These are phyloP conservation scores for Pica pica DNA, from an alignment of 2,113 vertebrate genomes.

Conservation along the genomic window DNA sequence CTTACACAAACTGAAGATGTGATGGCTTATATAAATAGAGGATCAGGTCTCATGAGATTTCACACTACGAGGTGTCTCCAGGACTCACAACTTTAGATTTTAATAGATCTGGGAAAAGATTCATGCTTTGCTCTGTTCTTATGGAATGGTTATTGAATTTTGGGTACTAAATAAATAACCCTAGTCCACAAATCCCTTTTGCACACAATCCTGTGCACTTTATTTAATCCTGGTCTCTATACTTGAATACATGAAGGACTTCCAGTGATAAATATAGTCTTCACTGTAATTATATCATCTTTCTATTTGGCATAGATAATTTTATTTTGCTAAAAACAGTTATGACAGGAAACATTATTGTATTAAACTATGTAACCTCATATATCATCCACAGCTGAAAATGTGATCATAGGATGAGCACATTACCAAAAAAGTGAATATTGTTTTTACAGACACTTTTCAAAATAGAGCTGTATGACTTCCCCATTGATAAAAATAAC, in stretches of 20 bases:
- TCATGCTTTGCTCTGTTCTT: not conserved
- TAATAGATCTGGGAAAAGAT: not conserved
- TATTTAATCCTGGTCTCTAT: not conserved
- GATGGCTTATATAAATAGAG: not conserved
- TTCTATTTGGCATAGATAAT: not conserved
- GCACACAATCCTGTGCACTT: not conserved
- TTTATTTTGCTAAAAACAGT: constrained; percentile 16
- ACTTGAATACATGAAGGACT: not conserved
- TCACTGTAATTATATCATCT: not conserved
- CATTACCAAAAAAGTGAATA: not conserved
- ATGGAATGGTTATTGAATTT: not conserved
- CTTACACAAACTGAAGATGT: not conserved
- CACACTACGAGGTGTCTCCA: not conserved
- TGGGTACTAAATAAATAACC: not conserved
- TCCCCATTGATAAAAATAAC: too few relatives aligned
- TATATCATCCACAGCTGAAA: not conserved
- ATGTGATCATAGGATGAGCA: not conserved
- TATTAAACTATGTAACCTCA: not conserved
- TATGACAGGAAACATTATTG: not conserved
- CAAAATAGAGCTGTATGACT: too few relatives aligned
- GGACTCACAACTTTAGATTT: not conserved
- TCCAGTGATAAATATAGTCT: not conserved
- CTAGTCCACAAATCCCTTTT: not conserved
- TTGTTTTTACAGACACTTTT: not conserved
- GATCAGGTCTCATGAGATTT: not conserved